Evolutionary conservation across 2,888 invertebrate genomes (phyloP).

Genomic region (Xestoiulus laeticollis): DNA sequence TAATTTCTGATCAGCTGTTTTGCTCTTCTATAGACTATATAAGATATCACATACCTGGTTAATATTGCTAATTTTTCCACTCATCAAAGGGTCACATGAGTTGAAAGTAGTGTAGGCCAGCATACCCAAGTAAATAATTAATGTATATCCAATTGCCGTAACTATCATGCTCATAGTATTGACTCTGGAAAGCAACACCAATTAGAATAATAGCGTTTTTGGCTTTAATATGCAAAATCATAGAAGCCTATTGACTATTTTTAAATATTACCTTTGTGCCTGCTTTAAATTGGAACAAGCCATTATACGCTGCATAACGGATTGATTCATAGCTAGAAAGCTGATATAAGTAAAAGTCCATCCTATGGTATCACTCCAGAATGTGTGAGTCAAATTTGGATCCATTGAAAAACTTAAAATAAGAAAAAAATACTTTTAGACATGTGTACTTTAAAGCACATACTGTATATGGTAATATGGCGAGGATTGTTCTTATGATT

Average conservation of each 20-base stretch:
- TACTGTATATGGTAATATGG: too few relatives aligned
- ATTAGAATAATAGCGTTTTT: neutral
- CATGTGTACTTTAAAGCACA: too few relatives aligned
- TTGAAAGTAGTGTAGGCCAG: conserved; percentile 2
- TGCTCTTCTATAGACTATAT: neutral
- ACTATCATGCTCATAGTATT: conserved; percentile 22
- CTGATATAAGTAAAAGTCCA: neutral
- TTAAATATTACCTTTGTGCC: neutral
- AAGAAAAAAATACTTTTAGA: too few relatives aligned
- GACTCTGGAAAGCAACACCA: neutral
- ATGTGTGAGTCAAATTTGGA: neutral
- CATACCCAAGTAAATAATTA: neutral
- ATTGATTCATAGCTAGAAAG: conserved; percentile 24
- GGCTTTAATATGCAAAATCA: too few relatives aligned
- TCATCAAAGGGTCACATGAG: neutral
- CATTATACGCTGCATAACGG: conserved; percentile 19
- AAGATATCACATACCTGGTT: neutral
- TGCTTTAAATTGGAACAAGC: conserved; percentile 9
- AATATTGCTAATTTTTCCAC: neutral
- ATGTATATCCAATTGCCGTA: neutral
- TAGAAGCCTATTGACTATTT: too few relatives aligned
- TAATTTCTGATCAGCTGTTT: neutral
- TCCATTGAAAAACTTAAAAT: conserved; percentile 7
- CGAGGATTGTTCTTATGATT: too few relatives aligned
- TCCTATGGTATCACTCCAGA: conserved; percentile 9